phyloP scores from a whole-genome alignment of 2,888 invertebrate genomes.

The Eupithecia tripunctaria region DNA sequence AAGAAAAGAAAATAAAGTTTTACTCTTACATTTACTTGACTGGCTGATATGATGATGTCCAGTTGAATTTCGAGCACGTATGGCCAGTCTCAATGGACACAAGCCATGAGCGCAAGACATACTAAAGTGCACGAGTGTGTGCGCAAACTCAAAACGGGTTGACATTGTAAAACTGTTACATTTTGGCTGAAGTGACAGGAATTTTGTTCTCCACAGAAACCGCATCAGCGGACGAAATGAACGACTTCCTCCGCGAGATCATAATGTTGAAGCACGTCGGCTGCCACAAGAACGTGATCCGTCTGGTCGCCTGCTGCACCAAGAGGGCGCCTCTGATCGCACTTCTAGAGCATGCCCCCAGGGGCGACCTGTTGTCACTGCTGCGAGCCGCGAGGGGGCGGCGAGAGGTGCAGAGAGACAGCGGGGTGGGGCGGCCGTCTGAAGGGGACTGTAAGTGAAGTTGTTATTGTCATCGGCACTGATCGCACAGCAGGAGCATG shows the following conservation, averaged over 20 bases:
- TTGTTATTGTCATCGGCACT: not conserved
- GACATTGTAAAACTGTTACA: no score
- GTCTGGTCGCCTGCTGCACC: slow-evolving; percentile 90
- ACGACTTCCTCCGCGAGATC: slow-evolving; percentile 91
- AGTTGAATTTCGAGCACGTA: no score
- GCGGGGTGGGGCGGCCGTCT: slow-evolving; percentile 71
- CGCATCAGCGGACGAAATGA: slow-evolving; percentile 84
- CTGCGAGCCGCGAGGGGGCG: slow-evolving; percentile 80
- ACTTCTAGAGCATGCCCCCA: slow-evolving; percentile 91
- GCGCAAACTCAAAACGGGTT: no score
- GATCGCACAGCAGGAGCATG: no score
- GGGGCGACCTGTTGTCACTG: slow-evolving; percentile 89
- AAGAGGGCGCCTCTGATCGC: slow-evolving; percentile 88
- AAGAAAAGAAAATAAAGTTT: no score
- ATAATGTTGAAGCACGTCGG: slow-evolving; percentile 91
- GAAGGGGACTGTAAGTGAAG: slow-evolving; percentile 84
- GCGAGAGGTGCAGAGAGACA: slow-evolving; percentile 58
- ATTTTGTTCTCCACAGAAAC: slow-evolving; percentile 69
- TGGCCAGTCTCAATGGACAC: no score
- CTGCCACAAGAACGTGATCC: slow-evolving; percentile 90
- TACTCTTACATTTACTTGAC: no score
- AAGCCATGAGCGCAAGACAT: no score
- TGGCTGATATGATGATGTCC: no score
- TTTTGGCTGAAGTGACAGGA: no score
- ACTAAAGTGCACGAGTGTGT: no score